Conservation (phyloP, 2,797 vertebrate species). For the Pempheris klunzingeri region DNA sequence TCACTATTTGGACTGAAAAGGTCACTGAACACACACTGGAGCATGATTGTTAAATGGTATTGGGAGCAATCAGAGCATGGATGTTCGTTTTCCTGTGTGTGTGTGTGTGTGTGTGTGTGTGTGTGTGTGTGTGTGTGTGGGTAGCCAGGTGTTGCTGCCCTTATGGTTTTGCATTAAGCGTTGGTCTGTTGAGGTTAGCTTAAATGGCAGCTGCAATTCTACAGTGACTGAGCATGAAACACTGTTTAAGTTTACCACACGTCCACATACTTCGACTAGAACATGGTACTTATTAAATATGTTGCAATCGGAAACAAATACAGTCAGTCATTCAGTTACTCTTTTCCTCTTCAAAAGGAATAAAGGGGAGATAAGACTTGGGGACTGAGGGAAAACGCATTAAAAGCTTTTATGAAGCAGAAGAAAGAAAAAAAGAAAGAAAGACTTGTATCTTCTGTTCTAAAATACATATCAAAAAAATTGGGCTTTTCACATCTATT, state of each 20-base stretch:
- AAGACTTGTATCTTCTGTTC: not conserved
- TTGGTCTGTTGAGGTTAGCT: not conserved
- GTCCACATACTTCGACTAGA: not conserved
- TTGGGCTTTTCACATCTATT: slow-evolving; percentile 21
- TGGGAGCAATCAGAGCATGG: slow-evolving; percentile 1
- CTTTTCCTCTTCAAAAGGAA: not conserved
- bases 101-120: not conserved
- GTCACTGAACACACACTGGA: slow-evolving; percentile 52
- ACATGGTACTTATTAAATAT: not conserved
- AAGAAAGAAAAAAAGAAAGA: not conserved
- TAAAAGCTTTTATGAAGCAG: slow-evolving; percentile 9
- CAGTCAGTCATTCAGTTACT: not conserved
- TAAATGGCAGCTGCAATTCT: slow-evolving; percentile 20
- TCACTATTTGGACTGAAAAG: slow-evolving; percentile 59
- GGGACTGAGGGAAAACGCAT: not conserved
- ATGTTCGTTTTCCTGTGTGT: not conserved
- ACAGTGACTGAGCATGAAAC: slow-evolving; percentile 9
- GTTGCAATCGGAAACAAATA: not conserved
- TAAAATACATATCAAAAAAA: slow-evolving; percentile 18
- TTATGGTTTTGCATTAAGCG: slow-evolving; percentile 3
- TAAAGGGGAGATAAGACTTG: not conserved
- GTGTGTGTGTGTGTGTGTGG: not conserved
- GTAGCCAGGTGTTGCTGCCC: slow-evolving; percentile 1
- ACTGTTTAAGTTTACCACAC: not conserved
- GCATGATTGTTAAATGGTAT: slow-evolving; percentile 27